Conservation (phyloP, 2,113 vertebrate species). For the Amazona vittata region DNA sequence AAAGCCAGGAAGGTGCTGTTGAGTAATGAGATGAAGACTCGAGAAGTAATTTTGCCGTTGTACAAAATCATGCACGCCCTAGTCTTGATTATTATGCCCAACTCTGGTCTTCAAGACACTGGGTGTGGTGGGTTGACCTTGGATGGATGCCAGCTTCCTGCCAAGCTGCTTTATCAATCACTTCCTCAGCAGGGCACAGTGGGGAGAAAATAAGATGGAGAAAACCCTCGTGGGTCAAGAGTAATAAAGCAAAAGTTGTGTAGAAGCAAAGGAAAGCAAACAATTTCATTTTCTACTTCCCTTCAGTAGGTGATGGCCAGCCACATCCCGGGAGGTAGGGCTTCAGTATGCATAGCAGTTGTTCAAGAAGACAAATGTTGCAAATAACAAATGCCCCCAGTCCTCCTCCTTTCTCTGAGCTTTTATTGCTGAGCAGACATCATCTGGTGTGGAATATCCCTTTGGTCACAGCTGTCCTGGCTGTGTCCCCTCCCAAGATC, state of each 20-base stretch:
- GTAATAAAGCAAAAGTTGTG: background rate
- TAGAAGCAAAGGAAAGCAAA: background rate
- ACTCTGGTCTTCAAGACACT: background rate
- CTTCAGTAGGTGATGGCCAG: background rate
- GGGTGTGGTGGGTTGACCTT: background rate
- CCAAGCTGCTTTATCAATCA: background rate
- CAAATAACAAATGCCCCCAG: fast-evolving
- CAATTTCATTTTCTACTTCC: background rate
- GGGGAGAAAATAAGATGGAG: background rate
- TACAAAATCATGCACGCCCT: background rate
- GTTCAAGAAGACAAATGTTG: fast-evolving
- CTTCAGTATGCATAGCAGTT: background rate
- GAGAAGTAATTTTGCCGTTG: background rate
- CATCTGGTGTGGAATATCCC: background rate
- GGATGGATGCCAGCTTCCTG: background rate
- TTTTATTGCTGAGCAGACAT: background rate
- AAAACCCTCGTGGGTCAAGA: background rate
- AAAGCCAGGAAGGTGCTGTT: background rate
- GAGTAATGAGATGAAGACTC: background rate
- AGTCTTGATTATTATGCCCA: background rate
- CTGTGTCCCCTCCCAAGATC: background rate
- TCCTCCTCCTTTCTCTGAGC: background rate
- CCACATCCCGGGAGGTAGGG: background rate
- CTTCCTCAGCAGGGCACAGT: background rate
- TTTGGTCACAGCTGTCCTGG: background rate